Conservation (phyloP, 2,113 vertebrate genomes). For the Crotalus tigris region DNA sequence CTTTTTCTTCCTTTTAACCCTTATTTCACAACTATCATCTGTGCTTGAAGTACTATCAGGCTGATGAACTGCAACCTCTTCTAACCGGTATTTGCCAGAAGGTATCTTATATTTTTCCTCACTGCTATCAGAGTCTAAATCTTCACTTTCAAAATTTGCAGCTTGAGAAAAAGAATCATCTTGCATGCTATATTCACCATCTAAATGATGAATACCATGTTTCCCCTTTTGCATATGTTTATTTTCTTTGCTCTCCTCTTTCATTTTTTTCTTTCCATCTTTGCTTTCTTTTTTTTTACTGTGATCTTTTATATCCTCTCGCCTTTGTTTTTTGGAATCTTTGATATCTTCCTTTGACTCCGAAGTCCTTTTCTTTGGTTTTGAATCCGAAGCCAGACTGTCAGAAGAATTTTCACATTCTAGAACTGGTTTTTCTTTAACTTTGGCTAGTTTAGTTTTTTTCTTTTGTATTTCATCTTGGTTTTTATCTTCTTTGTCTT, state of each 20-base stretch:
- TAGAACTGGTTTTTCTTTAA: constrained; percentile 78
- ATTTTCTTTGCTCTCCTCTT: constrained; percentile 74
- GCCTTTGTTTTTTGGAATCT: constrained; percentile 84
- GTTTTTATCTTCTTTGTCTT: constrained; percentile 64
- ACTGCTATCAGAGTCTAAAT: constrained; percentile 48
- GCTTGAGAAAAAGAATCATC: constrained; percentile 38
- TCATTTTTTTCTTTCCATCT: constrained; percentile 74
- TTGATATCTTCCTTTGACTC: constrained; percentile 81
- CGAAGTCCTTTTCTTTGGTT: constrained; percentile 73
- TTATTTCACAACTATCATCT: constrained; percentile 60
- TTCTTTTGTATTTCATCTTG: constrained; percentile 72
- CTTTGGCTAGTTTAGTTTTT: constrained; percentile 77
- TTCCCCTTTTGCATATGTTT: constrained; percentile 65
- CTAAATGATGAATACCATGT: constrained; percentile 44
- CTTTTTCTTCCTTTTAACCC: constrained; percentile 76
- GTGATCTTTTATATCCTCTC: constrained; percentile 81
- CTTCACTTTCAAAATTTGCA: constrained; percentile 49
- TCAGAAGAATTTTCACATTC: constrained; percentile 71
- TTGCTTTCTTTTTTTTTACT: constrained; percentile 75
- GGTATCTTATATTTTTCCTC: constrained; percentile 43
- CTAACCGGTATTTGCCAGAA: constrained; percentile 41
- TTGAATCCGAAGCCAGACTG: constrained; percentile 62
- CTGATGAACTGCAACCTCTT: constrained; percentile 25
- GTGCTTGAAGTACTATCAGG: constrained; percentile 55
- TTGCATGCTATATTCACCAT: constrained; percentile 41